Evolutionary conservation across 2,888 invertebrate species (phyloP).

Genomic region (Melinaea menophilus): DNA sequence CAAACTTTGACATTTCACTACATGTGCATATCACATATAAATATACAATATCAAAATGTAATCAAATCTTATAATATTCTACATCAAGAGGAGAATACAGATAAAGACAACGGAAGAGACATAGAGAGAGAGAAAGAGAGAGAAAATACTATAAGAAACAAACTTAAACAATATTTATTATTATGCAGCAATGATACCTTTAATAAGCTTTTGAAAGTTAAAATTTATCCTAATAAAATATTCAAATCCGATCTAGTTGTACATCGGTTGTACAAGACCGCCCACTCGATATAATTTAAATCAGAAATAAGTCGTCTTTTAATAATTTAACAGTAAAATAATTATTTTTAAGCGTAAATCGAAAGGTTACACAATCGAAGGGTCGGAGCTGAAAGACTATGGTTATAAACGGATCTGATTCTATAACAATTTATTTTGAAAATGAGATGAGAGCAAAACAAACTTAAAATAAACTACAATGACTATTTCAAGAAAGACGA

Average conservation of each 20-base stretch:
- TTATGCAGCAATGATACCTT: no score
- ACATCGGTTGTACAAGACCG: no score
- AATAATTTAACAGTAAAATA: slow-evolving; percentile 3
- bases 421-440: neutral
- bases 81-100: no score
- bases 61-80: no score
- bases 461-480: neutral
- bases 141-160: no score
- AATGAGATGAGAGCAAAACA: neutral
- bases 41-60: neutral
- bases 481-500: neutral
- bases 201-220: no score
- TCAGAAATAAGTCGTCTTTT: neutral
- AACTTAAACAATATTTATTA: no score
- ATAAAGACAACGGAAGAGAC: no score
- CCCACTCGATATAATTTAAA: neutral
- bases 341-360: neutral
- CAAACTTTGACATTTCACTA: slow-evolving; percentile 14
- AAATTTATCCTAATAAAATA: no score
- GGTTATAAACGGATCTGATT: slow-evolving; percentile 1
- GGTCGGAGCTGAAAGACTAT: slow-evolving; percentile 3
- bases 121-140: no score
- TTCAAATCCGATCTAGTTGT: no score
- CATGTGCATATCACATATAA: neutral
- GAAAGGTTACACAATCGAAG: neutral